Base-by-base conservation (phyloP, 2,888 invertebrate genomes). In the Hirtodrosophila cameraria region DNA sequence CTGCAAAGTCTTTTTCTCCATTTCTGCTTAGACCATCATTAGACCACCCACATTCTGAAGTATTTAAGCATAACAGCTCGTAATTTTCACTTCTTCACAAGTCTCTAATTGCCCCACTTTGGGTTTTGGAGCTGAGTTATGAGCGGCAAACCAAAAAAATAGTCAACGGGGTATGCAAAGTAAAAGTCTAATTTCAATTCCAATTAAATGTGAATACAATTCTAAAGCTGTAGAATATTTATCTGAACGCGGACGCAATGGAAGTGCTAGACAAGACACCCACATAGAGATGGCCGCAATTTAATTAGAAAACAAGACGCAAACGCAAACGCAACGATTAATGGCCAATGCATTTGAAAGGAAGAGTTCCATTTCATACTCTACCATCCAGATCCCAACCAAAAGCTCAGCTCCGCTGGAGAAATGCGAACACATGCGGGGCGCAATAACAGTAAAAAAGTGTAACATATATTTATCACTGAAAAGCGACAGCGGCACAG, bases 401-500 rank as follows among this genome's bases (percentile, higher is more conserved):
- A 35, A 42, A 30, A 50, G 35, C 11, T 35, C 35, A 8, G 1
- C 5, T 49, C 20, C 11, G 16, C 5, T 33, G 62, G 81, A 80
- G 81, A 81, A 81, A 80, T 84, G 82, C 78, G 74, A 59, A 61
- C 82, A 81, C 85, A 80, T 85, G 82, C 82, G 79, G 81, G 50
- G 79, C 67, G 71, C 85, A 82, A 85, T 80, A 80, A 85, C 85
- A 78, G 85, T 80, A 80, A 80, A 80, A 80, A 85, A 85, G 80
- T 80, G 85, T 80, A 80, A 80, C 85, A 85, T 85, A 85, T 82
- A 85, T 80, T 80, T 80, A 80, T 80, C 80, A 84, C 85, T 77
- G 59, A 81, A 75, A 78, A 78, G 71, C 82, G 85, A 78, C 79
- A 76, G 77, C 79, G 41, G 33, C 41, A 50, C 36, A 57, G 35